Percentiles rank a stretch among this genome's conserved stretches.
Evolutionary conservation across 2,888 invertebrate species (phyloP).

Genomic region (Arrhopalites spinosus): DNA sequence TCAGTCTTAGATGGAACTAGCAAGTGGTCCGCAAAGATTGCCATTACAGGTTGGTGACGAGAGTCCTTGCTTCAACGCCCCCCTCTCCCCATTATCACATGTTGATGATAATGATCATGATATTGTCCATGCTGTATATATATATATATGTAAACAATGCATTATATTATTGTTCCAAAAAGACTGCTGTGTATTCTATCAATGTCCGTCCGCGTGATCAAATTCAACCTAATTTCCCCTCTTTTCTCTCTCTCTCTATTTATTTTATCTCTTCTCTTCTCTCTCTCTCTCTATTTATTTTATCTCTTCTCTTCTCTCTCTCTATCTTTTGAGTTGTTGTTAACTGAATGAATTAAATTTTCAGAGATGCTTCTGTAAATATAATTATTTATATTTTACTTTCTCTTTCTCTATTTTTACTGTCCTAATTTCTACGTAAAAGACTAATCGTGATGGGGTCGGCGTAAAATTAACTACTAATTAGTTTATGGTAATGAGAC

Average conservation of each 20-base stretch:
- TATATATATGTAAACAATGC: no score
- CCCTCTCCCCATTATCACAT: no score
- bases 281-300: not conserved
- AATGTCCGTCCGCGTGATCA: not conserved
- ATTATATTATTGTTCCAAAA: not conserved
- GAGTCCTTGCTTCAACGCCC: no score
- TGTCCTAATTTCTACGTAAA: not conserved
- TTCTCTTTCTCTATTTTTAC: not conserved
- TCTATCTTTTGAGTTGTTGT: not conserved
- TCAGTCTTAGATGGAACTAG: constrained; percentile 98
- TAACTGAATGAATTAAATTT: constrained; percentile 6
- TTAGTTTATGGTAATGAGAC: no score
- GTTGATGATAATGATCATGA: no score
- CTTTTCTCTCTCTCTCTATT: constrained; percentile 18
- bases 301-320: not conserved
- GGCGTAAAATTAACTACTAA: not conserved
- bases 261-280: not conserved
- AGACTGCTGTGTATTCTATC: not conserved
- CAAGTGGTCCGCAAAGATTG: constrained; percentile 99
- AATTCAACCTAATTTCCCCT: not conserved
- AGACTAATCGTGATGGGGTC: constrained; percentile 10
- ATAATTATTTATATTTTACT: not conserved
- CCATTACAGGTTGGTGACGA: constrained; percentile 92
- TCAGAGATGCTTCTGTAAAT: constrained; percentile 5
- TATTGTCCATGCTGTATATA: no score